Conservation (phyloP, 2,888 invertebrate species). For the Buathra laborator region DNA sequence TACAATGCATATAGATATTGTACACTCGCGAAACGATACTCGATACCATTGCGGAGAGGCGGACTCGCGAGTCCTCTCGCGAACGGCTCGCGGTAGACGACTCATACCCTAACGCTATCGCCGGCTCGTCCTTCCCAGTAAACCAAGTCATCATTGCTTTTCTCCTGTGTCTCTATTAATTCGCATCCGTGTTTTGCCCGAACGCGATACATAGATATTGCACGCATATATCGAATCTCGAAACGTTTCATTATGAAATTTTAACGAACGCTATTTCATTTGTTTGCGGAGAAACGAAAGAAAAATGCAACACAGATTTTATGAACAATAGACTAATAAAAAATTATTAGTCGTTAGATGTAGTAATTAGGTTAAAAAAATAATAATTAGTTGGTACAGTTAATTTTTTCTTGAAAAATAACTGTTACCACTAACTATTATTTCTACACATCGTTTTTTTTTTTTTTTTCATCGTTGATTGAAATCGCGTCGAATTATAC, state of each 20-base stretch:
- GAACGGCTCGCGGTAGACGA: conserved; percentile 1
- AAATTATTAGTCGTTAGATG: too few species aligned
- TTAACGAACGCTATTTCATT: too few species aligned
- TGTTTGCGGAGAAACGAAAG: too few species aligned
- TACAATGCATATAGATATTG: conserved; percentile 2
- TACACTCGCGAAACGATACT: conserved; percentile 55
- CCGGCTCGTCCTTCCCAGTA: conserved; percentile 64
- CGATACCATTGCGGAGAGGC: conserved; percentile 65
- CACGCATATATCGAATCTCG: background rate
- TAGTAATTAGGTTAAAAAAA: too few species aligned
- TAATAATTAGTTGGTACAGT: too few species aligned
- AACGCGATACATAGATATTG: background rate
- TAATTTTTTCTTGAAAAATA: too few species aligned
- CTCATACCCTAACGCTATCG: conserved; percentile 45
- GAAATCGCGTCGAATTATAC: conserved; percentile 13
- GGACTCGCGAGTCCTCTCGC: conserved; percentile 50
- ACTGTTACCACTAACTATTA: too few species aligned
- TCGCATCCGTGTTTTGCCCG: conserved; percentile 51
- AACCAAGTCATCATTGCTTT: conserved; percentile 67
- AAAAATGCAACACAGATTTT: too few species aligned
- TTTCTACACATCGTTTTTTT: too few species aligned
- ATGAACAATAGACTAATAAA: too few species aligned
- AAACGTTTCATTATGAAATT: background rate
- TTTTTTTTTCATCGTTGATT: background rate
- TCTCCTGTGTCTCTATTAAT: conserved; percentile 66